phyloP scores from a whole-genome alignment of 2,113 vertebrate species.

The Cichladusa arquata region DNA sequence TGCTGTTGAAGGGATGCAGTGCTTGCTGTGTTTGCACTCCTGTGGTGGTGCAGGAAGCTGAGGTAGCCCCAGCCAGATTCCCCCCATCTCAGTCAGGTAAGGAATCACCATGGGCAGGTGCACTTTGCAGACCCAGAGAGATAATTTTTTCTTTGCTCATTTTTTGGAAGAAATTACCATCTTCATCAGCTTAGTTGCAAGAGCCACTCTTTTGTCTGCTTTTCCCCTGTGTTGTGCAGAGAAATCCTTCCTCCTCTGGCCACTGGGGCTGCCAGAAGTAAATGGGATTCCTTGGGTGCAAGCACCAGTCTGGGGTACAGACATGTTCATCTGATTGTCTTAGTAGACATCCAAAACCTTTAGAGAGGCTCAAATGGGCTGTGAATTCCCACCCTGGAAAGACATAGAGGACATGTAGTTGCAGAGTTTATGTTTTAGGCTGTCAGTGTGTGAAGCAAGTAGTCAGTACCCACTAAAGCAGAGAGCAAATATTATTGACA shows the following conservation, averaged over 20 bases:
- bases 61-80: neutral
- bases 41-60: neutral
- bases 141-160: neutral
- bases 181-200: neutral
- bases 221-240: neutral
- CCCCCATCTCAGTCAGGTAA: neutral
- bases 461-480: neutral
- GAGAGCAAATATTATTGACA: neutral
- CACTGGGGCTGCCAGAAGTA: neutral
- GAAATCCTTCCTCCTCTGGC: neutral
- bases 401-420: fast-evolving
- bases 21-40: neutral
- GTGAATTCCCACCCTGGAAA: neutral
- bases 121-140: neutral
- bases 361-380: neutral
- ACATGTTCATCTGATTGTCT: neutral
- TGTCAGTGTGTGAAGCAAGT: neutral
- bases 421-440: neutral
- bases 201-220: neutral
- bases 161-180: neutral
- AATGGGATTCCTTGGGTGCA: neutral
- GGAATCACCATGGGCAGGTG: neutral
- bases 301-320: neutral
- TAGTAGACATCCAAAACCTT: neutral
- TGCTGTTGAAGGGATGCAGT: neutral